phyloP scores from a whole-genome alignment of 2,797 vertebrate species.

The Microhierax caerulescens region DNA sequence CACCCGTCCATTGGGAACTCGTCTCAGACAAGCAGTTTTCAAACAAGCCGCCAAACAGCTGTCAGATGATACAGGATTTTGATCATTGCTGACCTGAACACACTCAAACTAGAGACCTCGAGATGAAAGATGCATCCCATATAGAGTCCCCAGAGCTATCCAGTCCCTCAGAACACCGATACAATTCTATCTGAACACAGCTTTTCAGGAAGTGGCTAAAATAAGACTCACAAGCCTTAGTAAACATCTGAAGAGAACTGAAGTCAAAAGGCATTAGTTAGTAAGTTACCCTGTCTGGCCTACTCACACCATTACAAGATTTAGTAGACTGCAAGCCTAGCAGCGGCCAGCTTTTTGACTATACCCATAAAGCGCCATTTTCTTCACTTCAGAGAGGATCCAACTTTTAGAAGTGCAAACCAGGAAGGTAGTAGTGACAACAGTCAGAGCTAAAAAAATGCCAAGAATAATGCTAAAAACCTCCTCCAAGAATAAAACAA shows the following conservation, averaged over 20 bases:
- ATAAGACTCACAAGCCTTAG: neutral
- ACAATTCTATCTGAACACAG: neutral
- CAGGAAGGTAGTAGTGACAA: neutral
- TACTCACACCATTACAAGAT: neutral
- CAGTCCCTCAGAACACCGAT: neutral
- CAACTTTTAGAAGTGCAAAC: neutral
- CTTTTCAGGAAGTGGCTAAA: neutral
- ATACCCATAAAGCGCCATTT: neutral
- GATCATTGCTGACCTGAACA: neutral
- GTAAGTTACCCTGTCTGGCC: neutral
- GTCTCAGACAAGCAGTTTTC: neutral
- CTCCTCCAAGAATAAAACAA: neutral
- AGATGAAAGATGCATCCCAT: neutral
- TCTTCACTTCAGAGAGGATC: neutral
- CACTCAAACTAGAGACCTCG: neutral
- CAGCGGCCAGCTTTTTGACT: neutral
- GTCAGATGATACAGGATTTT: neutral
- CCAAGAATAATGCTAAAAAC: neutral
- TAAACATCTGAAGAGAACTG: neutral
- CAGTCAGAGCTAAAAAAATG: neutral
- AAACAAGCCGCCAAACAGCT: neutral
- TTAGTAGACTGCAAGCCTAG: neutral
- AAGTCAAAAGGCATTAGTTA: neutral
- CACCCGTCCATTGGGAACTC: neutral
- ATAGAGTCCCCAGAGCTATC: neutral